Percentiles rank a stretch among this genome's conserved stretches.
These are phyloP conservation scores for Dromas ardeola DNA, from an alignment of 2,113 vertebrate genomes.

Conservation along the genomic window DNA sequence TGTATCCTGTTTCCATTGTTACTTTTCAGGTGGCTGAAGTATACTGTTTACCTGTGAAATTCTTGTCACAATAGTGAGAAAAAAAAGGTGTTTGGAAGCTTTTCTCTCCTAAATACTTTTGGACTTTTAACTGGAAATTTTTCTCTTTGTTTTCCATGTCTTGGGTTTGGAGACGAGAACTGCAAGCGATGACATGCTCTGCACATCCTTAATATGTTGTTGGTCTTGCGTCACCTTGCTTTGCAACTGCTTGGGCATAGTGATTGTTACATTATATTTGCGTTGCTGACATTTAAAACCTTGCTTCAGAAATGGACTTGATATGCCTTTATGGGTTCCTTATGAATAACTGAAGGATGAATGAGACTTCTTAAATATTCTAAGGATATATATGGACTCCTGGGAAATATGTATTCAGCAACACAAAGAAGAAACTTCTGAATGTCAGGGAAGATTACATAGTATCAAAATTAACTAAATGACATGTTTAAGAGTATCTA, in stretches of 20 bases:
- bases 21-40: constrained; percentile 15
- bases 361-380: background rate
- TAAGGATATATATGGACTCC: background rate
- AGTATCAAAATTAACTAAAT: background rate
- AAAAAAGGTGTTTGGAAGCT: background rate
- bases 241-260: background rate
- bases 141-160: background rate
- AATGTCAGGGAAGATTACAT: background rate
- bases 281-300: background rate
- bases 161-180: background rate
- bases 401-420: background rate
- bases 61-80: constrained; percentile 38
- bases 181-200: background rate
- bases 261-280: background rate
- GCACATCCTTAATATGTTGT: background rate
- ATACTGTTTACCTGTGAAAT: constrained; percentile 26
- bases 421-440: background rate
- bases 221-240: background rate
- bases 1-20: constrained; percentile 51
- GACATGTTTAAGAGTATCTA: background rate
- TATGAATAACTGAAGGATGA: background rate
- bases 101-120: background rate
- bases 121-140: background rate
- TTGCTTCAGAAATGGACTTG: background rate
- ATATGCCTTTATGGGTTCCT: background rate